Percentiles rank a stretch among this genome's conserved stretches.
These are phyloP conservation scores for Myotis pilosus DNA, from an alignment of 2,797 vertebrate genomes.

Conservation along the genomic window DNA sequence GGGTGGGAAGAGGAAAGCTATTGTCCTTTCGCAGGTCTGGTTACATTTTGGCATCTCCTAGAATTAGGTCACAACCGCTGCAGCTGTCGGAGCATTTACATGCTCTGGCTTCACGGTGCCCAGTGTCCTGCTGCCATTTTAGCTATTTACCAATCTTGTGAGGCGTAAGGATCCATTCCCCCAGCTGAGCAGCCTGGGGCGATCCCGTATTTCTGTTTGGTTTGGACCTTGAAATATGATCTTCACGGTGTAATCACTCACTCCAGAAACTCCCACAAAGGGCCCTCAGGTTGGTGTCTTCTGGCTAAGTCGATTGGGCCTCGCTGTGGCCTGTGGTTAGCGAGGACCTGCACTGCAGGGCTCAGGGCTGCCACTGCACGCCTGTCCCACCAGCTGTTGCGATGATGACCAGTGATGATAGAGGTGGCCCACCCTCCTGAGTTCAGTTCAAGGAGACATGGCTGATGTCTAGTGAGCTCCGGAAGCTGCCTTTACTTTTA, in stretches of 20 bases:
- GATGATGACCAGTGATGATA: background rate
- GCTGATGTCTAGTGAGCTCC: background rate
- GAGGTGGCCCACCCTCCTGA: background rate
- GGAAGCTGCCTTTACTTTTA: background rate
- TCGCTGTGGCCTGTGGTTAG: background rate
- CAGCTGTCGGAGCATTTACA: background rate
- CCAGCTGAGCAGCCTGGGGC: background rate
- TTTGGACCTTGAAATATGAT: constrained; percentile 1
- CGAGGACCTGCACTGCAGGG: background rate
- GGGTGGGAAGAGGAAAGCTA: accelerated
- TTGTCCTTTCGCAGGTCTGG: background rate
- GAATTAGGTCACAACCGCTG: constrained; percentile 30
- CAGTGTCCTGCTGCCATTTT: background rate
- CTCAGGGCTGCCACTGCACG: background rate
- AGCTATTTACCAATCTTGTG: background rate
- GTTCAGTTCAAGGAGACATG: background rate
- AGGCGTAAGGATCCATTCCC: background rate
- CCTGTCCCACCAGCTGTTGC: background rate
- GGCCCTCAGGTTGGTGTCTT: background rate
- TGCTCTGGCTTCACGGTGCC: background rate
- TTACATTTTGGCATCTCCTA: constrained; percentile 12
- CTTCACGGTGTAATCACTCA: background rate
- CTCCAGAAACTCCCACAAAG: background rate
- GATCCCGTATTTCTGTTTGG: background rate
- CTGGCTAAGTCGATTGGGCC: background rate